These are phyloP conservation scores for Malurus splendens DNA, from an alignment of 2,797 vertebrate species.

Conservation along the genomic window DNA sequence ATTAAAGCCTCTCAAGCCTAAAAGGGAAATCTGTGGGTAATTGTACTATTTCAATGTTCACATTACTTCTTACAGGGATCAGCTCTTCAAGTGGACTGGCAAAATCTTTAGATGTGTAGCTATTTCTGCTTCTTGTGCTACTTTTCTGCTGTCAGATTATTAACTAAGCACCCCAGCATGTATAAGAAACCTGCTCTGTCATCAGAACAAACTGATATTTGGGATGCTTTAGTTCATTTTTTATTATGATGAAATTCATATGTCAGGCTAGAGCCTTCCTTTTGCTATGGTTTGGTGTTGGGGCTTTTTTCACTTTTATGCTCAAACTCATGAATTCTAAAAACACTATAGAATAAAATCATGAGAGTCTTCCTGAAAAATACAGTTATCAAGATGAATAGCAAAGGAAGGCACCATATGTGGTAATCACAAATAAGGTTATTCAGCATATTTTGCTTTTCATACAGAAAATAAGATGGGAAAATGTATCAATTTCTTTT, in stretches of 20 bases:
- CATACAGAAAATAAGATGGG: neutral
- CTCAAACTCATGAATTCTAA: neutral
- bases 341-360: neutral
- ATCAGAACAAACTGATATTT: neutral
- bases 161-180: neutral
- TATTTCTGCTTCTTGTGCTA: neutral
- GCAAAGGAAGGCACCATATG: neutral
- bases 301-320: neutral
- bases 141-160: neutral
- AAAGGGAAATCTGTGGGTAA: neutral
- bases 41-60: neutral
- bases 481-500: neutral
- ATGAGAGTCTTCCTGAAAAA: neutral
- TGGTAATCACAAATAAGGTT: neutral
- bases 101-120: neutral
- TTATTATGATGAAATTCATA: neutral
- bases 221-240: neutral
- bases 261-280: neutral
- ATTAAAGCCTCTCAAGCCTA: neutral
- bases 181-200: neutral
- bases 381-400: neutral
- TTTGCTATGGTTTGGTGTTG: neutral
- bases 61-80: neutral
- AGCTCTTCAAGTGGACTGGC: neutral
- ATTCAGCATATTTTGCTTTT: neutral